Evolutionary conservation across 2,888 invertebrate species (phyloP), one percentile per base, ranked within the genome.

Genomic region (Lepidocyrtinus sp.): DNA sequence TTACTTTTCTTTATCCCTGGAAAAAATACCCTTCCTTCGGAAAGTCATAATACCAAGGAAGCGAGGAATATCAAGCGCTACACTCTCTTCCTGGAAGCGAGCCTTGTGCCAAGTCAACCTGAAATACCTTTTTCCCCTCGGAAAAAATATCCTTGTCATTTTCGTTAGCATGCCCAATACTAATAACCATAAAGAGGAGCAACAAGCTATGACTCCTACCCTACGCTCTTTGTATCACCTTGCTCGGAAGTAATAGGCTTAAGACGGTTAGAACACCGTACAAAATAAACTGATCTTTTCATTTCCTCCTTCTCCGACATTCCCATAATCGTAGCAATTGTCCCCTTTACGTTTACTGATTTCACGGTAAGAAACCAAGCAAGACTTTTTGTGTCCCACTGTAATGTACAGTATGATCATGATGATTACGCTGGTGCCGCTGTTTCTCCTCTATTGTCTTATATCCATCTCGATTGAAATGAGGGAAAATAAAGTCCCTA

Each of bases 221-320:
- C n/a, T n/a, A n/a, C n/a, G n/a, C n/a, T n/a, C n/a, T n/a, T n/a
- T n/a, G n/a, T n/a, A n/a, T n/a, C 45, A 75, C 75, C 75, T 75
- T 75, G 69, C 68, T 69, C 36, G 75, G 69, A 75, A 75, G 69
- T 75, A 75, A 75, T 75, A 45, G 46, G 75, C 75, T 75, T 75
- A 75, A 36, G 2, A 22, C 2, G 26, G 27, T 19, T 19, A 19
- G 1, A 45, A 19, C 3, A 21, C n/a, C 67, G 55, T 25, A 67
- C 59, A 68, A 67, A 55, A 55, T 59, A 61, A 59, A 70, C 59
- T 70, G 70, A 70, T 70, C 59, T 70, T 36, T n/a, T n/a, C n/a
- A n/a, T n/a, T n/a, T n/a, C n/a, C n/a, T n/a, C n/a, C n/a, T n/a
- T n/a, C n/a, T n/a, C 45, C 27, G 50, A 68, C 65, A 61, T 45